A percentile compares a stretch with the other conserved stretches of the same genome.
These are phyloP conservation scores for Galerucella pusilla DNA, from an alignment of 2,888 invertebrate genomes.

Conservation along the genomic window DNA sequence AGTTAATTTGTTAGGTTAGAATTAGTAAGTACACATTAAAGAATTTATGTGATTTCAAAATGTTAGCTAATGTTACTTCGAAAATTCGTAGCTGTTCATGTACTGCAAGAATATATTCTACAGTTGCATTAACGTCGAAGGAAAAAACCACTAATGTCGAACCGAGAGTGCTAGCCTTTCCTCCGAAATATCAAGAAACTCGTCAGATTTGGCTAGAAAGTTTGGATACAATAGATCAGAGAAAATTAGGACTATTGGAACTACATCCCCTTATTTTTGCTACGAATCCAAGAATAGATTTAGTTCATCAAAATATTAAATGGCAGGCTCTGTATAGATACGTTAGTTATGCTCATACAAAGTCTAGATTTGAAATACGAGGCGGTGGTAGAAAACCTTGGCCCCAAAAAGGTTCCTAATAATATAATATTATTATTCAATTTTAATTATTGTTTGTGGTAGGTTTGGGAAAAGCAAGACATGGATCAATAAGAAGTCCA, in stretches of 20 bases:
- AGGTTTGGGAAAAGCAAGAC: slow-evolving; percentile 83
- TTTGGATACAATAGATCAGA: slow-evolving; percentile 78
- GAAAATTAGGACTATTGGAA: slow-evolving; percentile 85
- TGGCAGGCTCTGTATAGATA: slow-evolving; percentile 88
- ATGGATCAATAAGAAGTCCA: slow-evolving; percentile 93
- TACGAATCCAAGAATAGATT: slow-evolving; percentile 83
- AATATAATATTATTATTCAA: neutral
- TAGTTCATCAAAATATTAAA: slow-evolving; percentile 84
- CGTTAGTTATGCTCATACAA: slow-evolving; percentile 84
- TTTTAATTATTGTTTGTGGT: slow-evolving; percentile 26
- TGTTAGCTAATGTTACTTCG: slow-evolving; percentile 49
- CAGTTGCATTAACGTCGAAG: slow-evolving; percentile 34
- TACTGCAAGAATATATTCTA: slow-evolving; percentile 46
- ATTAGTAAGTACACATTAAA: too few relatives aligned
- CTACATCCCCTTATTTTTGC: slow-evolving; percentile 92
- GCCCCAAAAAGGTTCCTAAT: slow-evolving; percentile 87
- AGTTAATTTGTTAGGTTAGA: neutral
- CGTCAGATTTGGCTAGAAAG: slow-evolving; percentile 91
- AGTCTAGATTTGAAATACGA: slow-evolving; percentile 84
- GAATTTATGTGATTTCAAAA: slow-evolving; percentile 29
- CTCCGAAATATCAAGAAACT: slow-evolving; percentile 70
- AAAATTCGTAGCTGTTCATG: slow-evolving; percentile 46
- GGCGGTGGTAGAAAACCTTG: slow-evolving; percentile 96
- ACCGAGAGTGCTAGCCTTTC: slow-evolving; percentile 55
- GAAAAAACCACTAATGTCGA: slow-evolving; percentile 33